A percentile compares a stretch with the other conserved stretches of the same genome.
These are phyloP conservation scores for Hemicentrotus pulcherrimus DNA, from an alignment of 35 echinoderm and acorn worm species.

Conservation along the genomic window DNA sequence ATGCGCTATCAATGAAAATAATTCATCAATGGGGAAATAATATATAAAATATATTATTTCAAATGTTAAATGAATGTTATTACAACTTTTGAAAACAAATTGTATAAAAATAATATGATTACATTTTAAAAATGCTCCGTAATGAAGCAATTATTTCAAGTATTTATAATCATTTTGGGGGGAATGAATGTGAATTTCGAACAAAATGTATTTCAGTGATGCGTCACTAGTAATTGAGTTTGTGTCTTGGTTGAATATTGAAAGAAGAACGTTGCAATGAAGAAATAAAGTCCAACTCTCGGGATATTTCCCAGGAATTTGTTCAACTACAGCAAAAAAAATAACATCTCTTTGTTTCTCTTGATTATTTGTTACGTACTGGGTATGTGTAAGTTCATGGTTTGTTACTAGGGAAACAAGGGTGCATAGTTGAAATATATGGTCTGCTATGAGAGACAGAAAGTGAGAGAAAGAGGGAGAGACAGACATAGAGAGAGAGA, in stretches of 20 bases:
- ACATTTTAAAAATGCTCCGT: background rate
- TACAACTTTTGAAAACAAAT: background rate
- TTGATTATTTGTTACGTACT: background rate
- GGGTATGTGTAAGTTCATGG: background rate
- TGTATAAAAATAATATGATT: background rate
- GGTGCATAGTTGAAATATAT: background rate
- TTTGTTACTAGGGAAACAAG: background rate
- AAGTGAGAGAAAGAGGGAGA: too few relatives aligned
- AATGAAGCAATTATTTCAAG: background rate
- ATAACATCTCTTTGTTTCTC: background rate
- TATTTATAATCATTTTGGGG: background rate
- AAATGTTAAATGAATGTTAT: too few relatives aligned
- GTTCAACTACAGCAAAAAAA: conserved; percentile 50
- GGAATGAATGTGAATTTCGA: conserved; percentile 28
- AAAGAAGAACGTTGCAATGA: conserved; percentile 44
- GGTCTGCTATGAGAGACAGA: too few relatives aligned
- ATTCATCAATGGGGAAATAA: background rate
- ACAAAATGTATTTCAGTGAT: background rate
- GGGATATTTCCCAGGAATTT: background rate
- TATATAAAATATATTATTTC: background rate
- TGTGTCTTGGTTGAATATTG: conserved; percentile 27
- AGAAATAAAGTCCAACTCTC: conserved; percentile 51
- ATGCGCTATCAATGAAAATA: background rate
- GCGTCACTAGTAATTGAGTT: background rate
- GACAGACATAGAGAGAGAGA: too few relatives aligned